Conservation (phyloP, 2,797 vertebrate genomes). For the Setipinna tenuifilis region DNA sequence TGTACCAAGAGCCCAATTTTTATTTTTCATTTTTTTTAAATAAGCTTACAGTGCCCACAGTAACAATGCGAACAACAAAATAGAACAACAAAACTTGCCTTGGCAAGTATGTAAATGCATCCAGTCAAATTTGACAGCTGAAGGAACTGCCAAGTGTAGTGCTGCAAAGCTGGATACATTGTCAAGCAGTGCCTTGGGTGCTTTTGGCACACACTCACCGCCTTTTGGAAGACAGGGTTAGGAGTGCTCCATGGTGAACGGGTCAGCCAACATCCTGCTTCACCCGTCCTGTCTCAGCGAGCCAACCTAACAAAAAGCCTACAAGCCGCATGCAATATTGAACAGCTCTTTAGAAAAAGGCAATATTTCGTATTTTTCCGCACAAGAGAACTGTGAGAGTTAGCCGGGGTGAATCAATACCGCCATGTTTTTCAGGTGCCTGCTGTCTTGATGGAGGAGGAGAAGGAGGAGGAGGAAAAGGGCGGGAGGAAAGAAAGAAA, state of each 20-base stretch:
- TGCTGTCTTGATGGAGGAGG: neutral
- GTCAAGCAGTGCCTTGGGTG: constrained; percentile 4
- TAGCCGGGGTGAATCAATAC: neutral
- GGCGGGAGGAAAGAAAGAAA: neutral
- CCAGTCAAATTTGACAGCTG: constrained; percentile 1
- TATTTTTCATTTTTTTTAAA: neutral
- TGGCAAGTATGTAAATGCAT: neutral
- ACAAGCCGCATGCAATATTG: neutral
- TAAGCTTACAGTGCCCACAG: neutral
- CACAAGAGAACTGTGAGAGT: neutral
- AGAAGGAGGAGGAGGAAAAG: neutral
- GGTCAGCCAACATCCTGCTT: constrained; percentile 5
- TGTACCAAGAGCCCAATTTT: neutral
- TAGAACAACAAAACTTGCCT: neutral
- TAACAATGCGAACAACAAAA: neutral
- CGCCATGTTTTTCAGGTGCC: neutral
- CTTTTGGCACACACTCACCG: neutral
- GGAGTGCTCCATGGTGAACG: neutral
- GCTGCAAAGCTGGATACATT: neutral
- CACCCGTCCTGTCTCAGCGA: neutral
- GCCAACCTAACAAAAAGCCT: constrained; percentile 1
- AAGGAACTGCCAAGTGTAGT: neutral
- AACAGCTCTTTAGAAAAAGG: constrained; percentile 4
- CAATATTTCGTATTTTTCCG: neutral
- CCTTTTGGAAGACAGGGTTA: neutral